Percentiles rank a stretch among this genome's conserved stretches.
phyloP scores from a whole-genome alignment of 2,113 vertebrate genomes.

The Glareola pratincola region DNA sequence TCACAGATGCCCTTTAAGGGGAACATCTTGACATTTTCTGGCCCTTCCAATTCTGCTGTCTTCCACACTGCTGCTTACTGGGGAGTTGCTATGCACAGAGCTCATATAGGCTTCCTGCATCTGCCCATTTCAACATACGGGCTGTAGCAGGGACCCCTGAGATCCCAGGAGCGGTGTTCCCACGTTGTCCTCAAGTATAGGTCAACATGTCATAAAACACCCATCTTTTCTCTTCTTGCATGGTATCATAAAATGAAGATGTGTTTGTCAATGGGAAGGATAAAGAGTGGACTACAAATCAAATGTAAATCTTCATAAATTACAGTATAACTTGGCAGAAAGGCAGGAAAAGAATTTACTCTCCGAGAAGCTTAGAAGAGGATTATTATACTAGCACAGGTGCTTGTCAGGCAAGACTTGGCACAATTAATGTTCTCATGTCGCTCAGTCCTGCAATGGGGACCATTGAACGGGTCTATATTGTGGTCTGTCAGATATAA shows the following conservation, averaged over 20 bases:
- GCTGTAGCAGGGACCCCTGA: neutral
- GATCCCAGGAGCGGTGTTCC: neutral
- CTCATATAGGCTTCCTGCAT: neutral
- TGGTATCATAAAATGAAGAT: neutral
- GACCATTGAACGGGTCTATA: neutral
- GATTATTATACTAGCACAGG: neutral
- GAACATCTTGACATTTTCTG: neutral
- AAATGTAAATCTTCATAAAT: neutral
- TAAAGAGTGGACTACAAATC: neutral
- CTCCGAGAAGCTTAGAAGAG: neutral
- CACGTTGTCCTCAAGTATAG: fast-evolving
- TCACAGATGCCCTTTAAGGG: neutral
- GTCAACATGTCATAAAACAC: neutral
- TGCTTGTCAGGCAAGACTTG: neutral
- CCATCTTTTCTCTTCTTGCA: neutral
- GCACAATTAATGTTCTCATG: neutral
- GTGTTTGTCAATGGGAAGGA: neutral
- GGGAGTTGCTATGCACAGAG: neutral
- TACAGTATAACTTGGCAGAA: neutral
- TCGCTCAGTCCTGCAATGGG: neutral
- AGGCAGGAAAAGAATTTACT: neutral
- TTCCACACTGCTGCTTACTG: neutral
- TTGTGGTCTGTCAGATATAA: neutral
- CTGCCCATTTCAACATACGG: fast-evolving
- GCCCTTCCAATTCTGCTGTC: neutral